These are phyloP conservation scores for Megalops atlanticus DNA, from an alignment of 2,113 vertebrate genomes.

Conservation along the genomic window DNA sequence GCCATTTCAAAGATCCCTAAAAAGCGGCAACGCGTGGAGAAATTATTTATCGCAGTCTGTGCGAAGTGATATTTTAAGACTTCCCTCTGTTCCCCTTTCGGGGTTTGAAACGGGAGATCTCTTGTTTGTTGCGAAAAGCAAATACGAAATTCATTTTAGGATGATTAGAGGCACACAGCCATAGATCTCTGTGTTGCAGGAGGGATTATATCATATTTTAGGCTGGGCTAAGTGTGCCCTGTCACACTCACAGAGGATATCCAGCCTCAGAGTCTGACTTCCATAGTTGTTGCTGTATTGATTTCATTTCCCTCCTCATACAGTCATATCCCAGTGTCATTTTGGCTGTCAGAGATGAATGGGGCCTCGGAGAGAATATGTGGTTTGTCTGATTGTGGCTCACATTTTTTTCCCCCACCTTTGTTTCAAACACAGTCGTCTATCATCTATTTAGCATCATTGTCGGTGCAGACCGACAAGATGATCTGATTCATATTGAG, in stretches of 20 bases:
- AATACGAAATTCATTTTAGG: background rate
- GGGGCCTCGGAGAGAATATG: background rate
- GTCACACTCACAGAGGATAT: background rate
- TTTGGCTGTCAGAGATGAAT: background rate
- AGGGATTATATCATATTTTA: background rate
- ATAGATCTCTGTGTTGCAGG: background rate
- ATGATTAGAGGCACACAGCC: background rate
- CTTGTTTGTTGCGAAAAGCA: background rate
- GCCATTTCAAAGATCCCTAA: constrained; percentile 4
- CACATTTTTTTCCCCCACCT: background rate
- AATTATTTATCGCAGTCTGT: background rate
- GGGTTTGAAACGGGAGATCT: background rate
- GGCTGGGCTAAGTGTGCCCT: background rate
- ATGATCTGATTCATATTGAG: constrained; percentile 15
- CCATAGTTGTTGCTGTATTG: background rate
- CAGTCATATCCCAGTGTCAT: background rate
- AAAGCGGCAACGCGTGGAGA: background rate
- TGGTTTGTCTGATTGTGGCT: constrained; percentile 2
- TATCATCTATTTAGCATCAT: constrained; percentile 16
- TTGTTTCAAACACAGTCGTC: background rate
- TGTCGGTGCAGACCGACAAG: background rate
- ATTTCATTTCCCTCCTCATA: background rate
- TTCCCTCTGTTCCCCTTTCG: background rate
- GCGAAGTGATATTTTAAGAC: constrained; percentile 7
- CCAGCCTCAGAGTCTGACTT: background rate